Base-by-base conservation (phyloP, 2,113 vertebrate genomes). In the Gadus chalcogrammus region DNA sequence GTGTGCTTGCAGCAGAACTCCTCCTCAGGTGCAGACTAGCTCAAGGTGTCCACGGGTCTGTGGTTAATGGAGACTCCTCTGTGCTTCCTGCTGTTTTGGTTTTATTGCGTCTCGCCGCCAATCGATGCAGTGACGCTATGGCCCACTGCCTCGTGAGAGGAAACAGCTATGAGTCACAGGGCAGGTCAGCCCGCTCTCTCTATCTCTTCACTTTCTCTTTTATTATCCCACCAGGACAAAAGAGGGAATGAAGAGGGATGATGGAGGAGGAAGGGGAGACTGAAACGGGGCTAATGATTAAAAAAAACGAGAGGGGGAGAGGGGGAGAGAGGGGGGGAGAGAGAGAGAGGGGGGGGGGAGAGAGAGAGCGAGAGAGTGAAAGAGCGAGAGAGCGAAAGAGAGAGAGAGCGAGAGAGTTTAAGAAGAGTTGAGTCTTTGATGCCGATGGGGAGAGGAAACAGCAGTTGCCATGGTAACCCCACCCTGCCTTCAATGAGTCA, bases 401-500 rank as follows among this genome's bases (percentile, higher is more conserved):
- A 24, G 24, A 42, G 68, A 28, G 59, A 31, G 20, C 15, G 56
- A 28, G 82, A 82, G 84, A 81, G 61, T 85, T 88, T 82, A 74
- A 86, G 82, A 82, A 64, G 76, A 80, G 71, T 74, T 18, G 66
- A 82, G 81, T 66, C 79, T 81, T 80, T 89, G 82, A 87, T 73
- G 82, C 80, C 84, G 83, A 71, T 55, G 60, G 77, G 85, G 81
- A 88, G 79, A 78, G 80, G 85, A 86, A 80, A 81, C 4, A 42
- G 24, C 35, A 64, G 90, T 92, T 88, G 82, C 88, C 83, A 91
- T 91, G 86, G 90, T 85, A 91, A 91, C 88, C 69, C 82, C 69
- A 27, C 79, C 83, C 73, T 78, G 71, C 78, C 82, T 83, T 81
- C 76, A 84, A 71, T 71, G 78, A 89, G 78, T 88, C 80, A 75